These are phyloP conservation scores for Valencia hispanica DNA, from an alignment of 2,797 vertebrate genomes.

Conservation along the genomic window DNA sequence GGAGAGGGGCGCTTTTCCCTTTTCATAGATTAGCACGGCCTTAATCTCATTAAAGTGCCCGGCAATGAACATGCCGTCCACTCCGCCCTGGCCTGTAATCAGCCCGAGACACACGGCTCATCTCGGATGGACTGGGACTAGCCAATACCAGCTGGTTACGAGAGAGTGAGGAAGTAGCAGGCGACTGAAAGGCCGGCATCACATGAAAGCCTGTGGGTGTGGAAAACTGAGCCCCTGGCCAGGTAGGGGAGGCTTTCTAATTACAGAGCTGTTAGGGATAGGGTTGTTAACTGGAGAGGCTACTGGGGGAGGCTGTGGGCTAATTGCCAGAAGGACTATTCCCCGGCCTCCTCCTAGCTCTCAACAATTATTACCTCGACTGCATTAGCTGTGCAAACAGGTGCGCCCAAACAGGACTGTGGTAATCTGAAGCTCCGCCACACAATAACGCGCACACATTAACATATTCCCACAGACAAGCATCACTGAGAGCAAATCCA, in stretches of 20 bases:
- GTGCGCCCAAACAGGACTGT: conserved; percentile 89
- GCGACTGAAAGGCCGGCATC: conserved; percentile 57
- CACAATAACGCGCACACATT: conserved; percentile 27
- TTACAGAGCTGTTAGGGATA: conserved; percentile 92
- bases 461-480: conserved; percentile 20
- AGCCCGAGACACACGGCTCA: conserved; percentile 77
- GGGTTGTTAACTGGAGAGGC: conserved; percentile 93
- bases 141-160: conserved; percentile 67
- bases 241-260: conserved; percentile 86
- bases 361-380: conserved; percentile 91
- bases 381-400: conserved; percentile 96
- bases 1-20: conserved; percentile 65
- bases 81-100: conserved; percentile 79
- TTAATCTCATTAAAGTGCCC: conserved; percentile 86
- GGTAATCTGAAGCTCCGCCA: conserved; percentile 86
- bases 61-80: conserved; percentile 75
- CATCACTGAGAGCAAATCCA: background rate
- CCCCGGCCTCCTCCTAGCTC: conserved; percentile 44
- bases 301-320: conserved; percentile 62
- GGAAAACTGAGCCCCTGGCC: conserved; percentile 71
- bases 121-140: conserved; percentile 70
- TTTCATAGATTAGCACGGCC: conserved; percentile 80
- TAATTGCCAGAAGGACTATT: conserved; percentile 93
- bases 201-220: conserved; percentile 74
- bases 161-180: conserved; percentile 42